A percentile compares a stretch with the other conserved stretches of the same genome.
Conservation (phyloP, 2,888 invertebrate species). For the Cephus spinipes region DNA sequence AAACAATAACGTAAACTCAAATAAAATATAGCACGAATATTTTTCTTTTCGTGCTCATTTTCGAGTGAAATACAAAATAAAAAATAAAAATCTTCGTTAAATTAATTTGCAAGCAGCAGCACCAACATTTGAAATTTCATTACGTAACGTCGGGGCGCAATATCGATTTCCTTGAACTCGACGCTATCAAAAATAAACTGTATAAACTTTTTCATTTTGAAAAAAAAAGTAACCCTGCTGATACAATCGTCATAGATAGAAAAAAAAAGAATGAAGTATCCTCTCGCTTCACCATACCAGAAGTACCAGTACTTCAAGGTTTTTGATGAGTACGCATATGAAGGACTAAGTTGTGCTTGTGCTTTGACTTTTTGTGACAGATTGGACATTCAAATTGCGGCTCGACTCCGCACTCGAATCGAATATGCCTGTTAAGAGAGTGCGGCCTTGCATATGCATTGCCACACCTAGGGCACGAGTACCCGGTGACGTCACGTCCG, state of each 20-base stretch:
- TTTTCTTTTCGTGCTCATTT: background rate
- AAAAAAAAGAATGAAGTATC: background rate
- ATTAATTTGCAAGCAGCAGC: background rate
- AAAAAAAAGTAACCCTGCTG: background rate
- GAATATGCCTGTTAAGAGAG: slow-evolving; percentile 70
- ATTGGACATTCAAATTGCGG: slow-evolving; percentile 74
- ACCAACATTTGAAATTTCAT: background rate
- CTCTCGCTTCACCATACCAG: background rate
- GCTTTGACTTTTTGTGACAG: slow-evolving; percentile 73
- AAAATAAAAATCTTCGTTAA: background rate
- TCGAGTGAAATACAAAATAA: background rate
- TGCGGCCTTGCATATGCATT: slow-evolving; percentile 72
- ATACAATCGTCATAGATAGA: background rate
- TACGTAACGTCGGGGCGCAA: background rate
- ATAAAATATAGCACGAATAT: background rate
- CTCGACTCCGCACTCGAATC: slow-evolving; percentile 73
- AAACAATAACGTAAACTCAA: background rate
- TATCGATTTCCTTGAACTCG: background rate
- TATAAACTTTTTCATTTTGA: background rate
- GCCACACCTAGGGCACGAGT: slow-evolving; percentile 70
- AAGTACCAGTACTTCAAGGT: slow-evolving; percentile 29
- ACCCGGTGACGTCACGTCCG: slow-evolving; percentile 26
- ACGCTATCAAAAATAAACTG: background rate
- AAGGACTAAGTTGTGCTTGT: slow-evolving; percentile 69
- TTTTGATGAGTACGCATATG: slow-evolving; percentile 68